Evolutionary conservation across 2,797 vertebrate genomes (phyloP), one percentile per base, ranked within the genome.

Genomic region (Esox masquinongy): DNA sequence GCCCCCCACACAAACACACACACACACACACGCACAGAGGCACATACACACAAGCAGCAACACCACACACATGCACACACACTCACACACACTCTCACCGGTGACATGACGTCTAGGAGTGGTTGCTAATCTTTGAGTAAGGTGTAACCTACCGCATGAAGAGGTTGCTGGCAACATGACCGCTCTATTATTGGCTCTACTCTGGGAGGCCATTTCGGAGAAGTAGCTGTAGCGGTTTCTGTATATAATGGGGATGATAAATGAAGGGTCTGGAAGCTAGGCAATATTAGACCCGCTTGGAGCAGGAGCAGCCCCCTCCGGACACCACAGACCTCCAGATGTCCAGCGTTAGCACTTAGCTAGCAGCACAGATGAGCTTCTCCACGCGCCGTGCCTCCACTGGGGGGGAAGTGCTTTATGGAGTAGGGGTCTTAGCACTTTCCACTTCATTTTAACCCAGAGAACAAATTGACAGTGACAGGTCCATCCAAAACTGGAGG

Each of bases 381-480:
- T 29, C 26, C 0, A 7, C 0, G 16, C 29, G 0, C n/a, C 17
- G 14, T 2, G 12, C 49, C 69, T 51, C 69, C 16, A 39, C 66
- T 68, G 36, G 29, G n/a, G 22, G 4, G 4, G 31, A 16, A 74
- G 67, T 26, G 26, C 24, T 61, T 68, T 31, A 69, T 74, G 64
- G 68, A 66, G 68, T 16, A 50, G 76, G 70, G 50, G 31, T 70
- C 74, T 53, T 59, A 14, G 63, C 72, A 75, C 75, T 66, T 80
- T 80, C 76, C 51, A 77, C 43, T 74, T 87, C 74, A 80, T 68
- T 79, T 77, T 50, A 76, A 80, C 47, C 51, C 63, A 76, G 49
- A 77, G 68, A 80, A 53, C 29, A 75, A 80, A 83, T 77, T 63
- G 75, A 72, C 70, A 71, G 74, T 74, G 79, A 83, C 76, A 31